A percentile compares a stretch with the other conserved stretches of the same genome.
phyloP scores from a whole-genome alignment of 2,797 vertebrate species.

The Oceanodroma leucorhoa region DNA sequence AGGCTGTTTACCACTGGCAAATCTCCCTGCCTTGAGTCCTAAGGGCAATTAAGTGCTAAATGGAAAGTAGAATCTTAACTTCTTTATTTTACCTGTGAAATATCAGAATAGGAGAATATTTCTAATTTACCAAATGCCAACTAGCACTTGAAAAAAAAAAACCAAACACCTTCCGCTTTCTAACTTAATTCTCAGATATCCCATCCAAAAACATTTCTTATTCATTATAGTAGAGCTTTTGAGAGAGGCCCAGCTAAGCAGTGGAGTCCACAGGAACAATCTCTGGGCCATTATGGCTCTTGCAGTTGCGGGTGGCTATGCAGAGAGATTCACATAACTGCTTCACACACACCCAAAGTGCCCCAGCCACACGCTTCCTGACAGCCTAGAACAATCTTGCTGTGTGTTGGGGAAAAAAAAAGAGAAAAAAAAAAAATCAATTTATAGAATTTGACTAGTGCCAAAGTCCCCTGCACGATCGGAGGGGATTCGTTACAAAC shows the following conservation, averaged over 20 bases:
- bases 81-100: background rate
- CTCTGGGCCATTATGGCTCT: background rate
- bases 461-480: background rate
- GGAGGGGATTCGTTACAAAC: background rate
- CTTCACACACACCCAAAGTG: background rate
- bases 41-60: background rate
- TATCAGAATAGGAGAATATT: background rate
- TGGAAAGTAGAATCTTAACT: background rate
- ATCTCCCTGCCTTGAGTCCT: background rate
- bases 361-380: background rate
- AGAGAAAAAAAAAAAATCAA: background rate
- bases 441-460: background rate
- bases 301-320: background rate
- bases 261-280: background rate
- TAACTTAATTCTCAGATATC: background rate
- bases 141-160: background rate
- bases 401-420: background rate
- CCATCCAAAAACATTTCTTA: background rate
- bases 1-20: constrained; percentile 38
- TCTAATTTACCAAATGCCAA: background rate
- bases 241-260: background rate
- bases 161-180: rapidly evolving
- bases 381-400: background rate
- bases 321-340: background rate
- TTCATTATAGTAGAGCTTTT: background rate